Evolutionary conservation across 2,113 vertebrate genomes (phyloP).

Genomic region (Gulo gulo): DNA sequence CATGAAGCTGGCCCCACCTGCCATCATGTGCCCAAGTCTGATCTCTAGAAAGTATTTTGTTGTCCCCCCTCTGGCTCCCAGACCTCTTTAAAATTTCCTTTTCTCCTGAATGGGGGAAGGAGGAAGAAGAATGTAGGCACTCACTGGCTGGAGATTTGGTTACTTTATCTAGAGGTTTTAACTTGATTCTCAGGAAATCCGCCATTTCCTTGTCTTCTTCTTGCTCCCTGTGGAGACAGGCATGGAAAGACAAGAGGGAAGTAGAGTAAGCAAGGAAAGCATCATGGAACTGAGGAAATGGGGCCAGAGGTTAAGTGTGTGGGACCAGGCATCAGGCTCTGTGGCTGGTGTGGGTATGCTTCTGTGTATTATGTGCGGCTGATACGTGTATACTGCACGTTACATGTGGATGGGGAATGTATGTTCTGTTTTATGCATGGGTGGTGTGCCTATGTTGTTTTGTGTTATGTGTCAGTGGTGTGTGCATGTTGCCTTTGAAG

Average conservation of each 20-base stretch:
- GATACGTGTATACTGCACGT: background rate
- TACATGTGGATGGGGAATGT: background rate
- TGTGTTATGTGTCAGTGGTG: no score
- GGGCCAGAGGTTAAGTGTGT: background rate
- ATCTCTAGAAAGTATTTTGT: background rate
- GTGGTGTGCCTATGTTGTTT: rapidly evolving
- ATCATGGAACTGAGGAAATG: background rate
- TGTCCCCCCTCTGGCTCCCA: background rate
- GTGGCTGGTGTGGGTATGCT: background rate
- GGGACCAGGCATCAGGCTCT: background rate
- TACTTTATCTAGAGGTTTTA: constrained; percentile 93
- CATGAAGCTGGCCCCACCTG: background rate
- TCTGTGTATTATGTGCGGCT: background rate
- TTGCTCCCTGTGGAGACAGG: constrained; percentile 87
- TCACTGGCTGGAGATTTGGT: constrained; percentile 89
- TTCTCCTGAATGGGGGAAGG: background rate
- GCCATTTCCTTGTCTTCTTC: constrained; percentile 99
- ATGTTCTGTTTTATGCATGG: background rate
- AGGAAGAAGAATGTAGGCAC: constrained; percentile 67
- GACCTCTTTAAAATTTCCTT: background rate
- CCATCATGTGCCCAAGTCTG: background rate
- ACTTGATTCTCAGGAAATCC: constrained; percentile 95
- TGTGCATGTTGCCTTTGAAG: background rate
- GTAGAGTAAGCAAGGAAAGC: background rate
- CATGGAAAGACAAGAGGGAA: constrained; percentile 3